phyloP scores from a whole-genome alignment of 2,113 vertebrate species.

The Alouatta palliata region DNA sequence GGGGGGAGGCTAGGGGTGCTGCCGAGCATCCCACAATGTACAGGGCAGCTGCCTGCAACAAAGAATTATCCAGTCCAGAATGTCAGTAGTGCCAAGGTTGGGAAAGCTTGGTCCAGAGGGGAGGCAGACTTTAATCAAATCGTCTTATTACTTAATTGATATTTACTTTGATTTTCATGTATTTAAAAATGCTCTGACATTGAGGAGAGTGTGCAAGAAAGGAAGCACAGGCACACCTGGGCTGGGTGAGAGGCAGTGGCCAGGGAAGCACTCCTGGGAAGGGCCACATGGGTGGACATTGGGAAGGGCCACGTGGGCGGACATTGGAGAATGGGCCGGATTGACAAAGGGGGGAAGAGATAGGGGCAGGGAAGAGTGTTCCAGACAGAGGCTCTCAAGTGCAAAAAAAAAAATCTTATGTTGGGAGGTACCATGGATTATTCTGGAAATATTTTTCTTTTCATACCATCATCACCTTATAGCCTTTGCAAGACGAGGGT shows the following conservation, averaged over 20 bases:
- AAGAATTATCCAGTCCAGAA: accelerated
- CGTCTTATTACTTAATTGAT: neutral
- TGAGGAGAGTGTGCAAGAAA: neutral
- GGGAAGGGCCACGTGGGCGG: accelerated
- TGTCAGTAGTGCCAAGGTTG: accelerated
- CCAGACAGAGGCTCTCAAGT: neutral
- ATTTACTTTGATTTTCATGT: neutral
- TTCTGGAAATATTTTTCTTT: neutral
- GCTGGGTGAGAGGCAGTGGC: no score
- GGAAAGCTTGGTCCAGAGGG: no score
- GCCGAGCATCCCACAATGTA: neutral
- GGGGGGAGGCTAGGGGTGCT: neutral
- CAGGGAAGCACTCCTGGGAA: neutral
- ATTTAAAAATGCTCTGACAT: neutral
- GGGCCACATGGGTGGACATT: accelerated
- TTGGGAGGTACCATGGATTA: neutral
- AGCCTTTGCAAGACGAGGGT: neutral
- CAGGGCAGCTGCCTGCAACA: neutral
- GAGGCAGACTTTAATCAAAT: neutral
- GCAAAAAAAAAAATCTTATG: neutral
- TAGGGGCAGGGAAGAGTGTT: neutral
- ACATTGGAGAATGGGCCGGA: neutral
- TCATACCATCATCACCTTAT: neutral
- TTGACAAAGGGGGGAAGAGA: accelerated
- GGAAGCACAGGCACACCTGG: neutral